Conservation (phyloP, 2,888 invertebrate genomes). For the Zootermopsis nevadensis region DNA sequence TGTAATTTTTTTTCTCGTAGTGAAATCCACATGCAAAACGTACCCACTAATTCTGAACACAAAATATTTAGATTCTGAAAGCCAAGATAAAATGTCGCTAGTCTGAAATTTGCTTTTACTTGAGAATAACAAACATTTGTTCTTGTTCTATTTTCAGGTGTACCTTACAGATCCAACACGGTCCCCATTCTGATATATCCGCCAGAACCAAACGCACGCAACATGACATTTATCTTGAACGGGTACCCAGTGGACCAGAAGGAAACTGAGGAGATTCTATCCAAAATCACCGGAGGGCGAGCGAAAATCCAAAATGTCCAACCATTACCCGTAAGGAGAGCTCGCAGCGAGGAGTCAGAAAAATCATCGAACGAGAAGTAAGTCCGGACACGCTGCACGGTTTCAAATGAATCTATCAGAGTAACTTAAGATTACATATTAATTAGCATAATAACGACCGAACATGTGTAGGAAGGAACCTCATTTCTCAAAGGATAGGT, state of each 20-base stretch:
- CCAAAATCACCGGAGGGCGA: constrained; percentile 82
- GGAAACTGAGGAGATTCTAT: constrained; percentile 80
- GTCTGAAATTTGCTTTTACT: too few species aligned
- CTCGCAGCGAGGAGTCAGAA: constrained; percentile 11
- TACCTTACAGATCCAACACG: constrained; percentile 79
- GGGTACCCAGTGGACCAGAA: constrained; percentile 79
- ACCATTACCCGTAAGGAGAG: constrained; percentile 66
- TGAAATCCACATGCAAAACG: too few species aligned
- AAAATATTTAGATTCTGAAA: too few species aligned
- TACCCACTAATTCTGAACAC: too few species aligned
- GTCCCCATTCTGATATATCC: constrained; percentile 82
- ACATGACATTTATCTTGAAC: constrained; percentile 85
- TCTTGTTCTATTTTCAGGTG: constrained; percentile 63
- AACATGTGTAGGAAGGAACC: too few species aligned
- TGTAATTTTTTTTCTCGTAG: too few species aligned
- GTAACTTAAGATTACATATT: neutral
- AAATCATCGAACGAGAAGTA: neutral
- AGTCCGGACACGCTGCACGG: neutral
- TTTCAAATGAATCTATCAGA: neutral
- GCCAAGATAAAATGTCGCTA: too few species aligned
- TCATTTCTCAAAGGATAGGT: too few species aligned
- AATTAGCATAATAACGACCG: neutral
- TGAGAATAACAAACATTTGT: too few species aligned
- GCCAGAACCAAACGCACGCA: constrained; percentile 79
- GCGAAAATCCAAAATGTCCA: constrained; percentile 81